Percentiles rank a stretch among this genome's conserved stretches.
These are phyloP conservation scores for Chinchilla lanigera DNA, from an alignment of 2,113 vertebrate species.

Conservation along the genomic window DNA sequence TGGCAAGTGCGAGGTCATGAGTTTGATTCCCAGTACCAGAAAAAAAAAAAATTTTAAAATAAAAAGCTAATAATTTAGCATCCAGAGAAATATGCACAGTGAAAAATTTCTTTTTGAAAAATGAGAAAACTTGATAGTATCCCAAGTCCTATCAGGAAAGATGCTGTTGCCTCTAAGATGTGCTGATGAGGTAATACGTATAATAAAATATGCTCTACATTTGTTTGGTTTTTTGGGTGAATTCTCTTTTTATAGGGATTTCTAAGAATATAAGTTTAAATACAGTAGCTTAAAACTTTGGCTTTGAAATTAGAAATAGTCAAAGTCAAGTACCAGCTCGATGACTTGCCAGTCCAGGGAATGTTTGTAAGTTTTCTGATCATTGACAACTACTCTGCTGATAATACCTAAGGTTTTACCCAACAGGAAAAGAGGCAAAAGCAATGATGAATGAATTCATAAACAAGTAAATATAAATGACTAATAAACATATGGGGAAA, in stretches of 20 bases:
- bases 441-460: neutral
- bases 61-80: neutral
- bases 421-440: neutral
- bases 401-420: neutral
- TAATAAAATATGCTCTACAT: neutral
- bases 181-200: neutral
- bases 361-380: neutral
- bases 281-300: neutral
- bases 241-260: neutral
- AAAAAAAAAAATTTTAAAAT: too few species aligned
- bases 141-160: too few species aligned
- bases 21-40: too few species aligned
- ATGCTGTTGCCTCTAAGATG: neutral
- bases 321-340: neutral
- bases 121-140: neutral
- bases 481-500: neutral
- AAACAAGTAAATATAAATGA: neutral
- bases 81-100: neutral
- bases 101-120: neutral
- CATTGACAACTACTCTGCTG: neutral
- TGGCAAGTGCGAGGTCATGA: too few species aligned
- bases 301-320: neutral
- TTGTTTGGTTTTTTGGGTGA: neutral
- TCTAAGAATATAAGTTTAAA: neutral
- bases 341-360: too few species aligned